Base-by-base conservation (phyloP, 2,888 invertebrate species). In the Heliconius erato region DNA sequence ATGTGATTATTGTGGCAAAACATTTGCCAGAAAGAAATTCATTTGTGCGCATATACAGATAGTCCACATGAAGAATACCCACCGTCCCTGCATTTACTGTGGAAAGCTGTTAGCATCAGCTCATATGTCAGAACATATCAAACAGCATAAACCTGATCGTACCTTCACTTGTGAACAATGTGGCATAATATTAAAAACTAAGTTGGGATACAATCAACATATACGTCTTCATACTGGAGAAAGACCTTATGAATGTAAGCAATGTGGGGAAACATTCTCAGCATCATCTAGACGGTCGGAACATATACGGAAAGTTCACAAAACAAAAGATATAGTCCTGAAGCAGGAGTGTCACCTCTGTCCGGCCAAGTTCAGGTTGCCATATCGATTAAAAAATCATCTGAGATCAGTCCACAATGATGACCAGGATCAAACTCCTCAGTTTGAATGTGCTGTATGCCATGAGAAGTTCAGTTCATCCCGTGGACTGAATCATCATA, bases 1-100 rank as follows among this genome's bases (percentile, higher is more conserved):
- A 14, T 95, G 95, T 32, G 94, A 95, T 82, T 92, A 94, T 79
- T 95, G 95, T 65, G 90, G 91, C 0, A 95, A 95, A 81, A 93
- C 87, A 16, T 95, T 94, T 81, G 90, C 92, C 0, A 92, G 91
- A 0, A 95, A 94, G 84, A 94, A 92, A 59, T 94, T 92, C 79
- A 89, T 95, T 0, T 87, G 90, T 0, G 93, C 95, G 0, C 95
- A 95, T 49, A 95, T 95, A n/a, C 92, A 94, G 85, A 94, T 93
- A 14, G 94, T 95, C 0, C 95, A 95, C 79, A 90, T 90, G 84
- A 95, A 92, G 83, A 92, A 91, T 68, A 95, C 95, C 0, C 95
- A 95, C 74, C 87, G 88, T 35, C 93, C 94, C 0, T 95, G 95
- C 80, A 84, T 87, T 0, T 90, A 93, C 84, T 95, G 95, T 26